Evolutionary conservation across 2,113 vertebrate genomes (phyloP).

Genomic region (Acanthochromis polyacanthus): DNA sequence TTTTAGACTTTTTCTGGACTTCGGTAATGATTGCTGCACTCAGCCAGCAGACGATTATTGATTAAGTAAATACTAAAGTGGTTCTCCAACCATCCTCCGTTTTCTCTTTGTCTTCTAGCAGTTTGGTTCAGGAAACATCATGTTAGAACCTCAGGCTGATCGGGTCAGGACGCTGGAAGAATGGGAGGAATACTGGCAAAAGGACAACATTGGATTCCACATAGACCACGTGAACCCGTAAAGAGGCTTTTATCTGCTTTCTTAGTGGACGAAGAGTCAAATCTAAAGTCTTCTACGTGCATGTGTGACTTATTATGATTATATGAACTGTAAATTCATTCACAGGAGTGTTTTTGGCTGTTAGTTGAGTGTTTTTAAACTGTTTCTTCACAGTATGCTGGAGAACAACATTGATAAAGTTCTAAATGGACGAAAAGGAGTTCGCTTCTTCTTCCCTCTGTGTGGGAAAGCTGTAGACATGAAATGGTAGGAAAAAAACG

Average conservation of each 20-base stretch:
- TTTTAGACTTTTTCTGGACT: no score
- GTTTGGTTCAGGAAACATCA: conserved; percentile 9
- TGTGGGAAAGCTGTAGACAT: conserved; percentile 96
- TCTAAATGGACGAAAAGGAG: conserved; percentile 77
- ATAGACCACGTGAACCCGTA: conserved; percentile 84
- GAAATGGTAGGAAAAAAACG: conserved; percentile 81
- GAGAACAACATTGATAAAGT: conserved; percentile 85
- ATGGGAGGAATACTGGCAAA: conserved; percentile 88
- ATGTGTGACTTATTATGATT: background rate
- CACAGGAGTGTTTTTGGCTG: no score
- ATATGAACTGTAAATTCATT: background rate
- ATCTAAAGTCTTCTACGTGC: background rate
- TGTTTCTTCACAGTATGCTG: conserved; percentile 83
- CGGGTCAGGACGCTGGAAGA: conserved; percentile 81
- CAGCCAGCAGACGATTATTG: no score
- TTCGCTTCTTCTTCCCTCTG: conserved; percentile 92
- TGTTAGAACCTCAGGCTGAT: conserved; percentile 75
- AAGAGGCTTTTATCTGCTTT: conserved; percentile 5
- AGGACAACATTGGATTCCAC: conserved; percentile 85
- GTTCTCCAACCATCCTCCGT: background rate
- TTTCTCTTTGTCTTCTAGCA: background rate
- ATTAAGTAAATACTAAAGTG: background rate
- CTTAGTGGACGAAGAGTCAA: background rate
- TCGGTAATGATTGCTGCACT: no score
- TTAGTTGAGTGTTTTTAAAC: background rate